Conservation (phyloP, 2,113 vertebrate genomes). For the Bagarius yarrelli region DNA sequence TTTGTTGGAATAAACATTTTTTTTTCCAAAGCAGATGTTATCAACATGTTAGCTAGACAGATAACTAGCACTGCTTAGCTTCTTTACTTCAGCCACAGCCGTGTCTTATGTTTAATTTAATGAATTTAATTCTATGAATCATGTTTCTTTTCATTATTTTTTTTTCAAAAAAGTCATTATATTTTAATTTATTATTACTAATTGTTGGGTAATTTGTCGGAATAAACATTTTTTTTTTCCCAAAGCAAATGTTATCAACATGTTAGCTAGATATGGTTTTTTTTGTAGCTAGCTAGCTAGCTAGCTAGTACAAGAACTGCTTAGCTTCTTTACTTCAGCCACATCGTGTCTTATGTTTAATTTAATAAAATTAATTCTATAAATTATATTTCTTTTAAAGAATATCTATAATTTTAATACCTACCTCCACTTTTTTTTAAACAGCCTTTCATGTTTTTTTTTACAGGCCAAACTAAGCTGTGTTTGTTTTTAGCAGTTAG, state of each 20-base stretch:
- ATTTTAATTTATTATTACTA: too few species aligned
- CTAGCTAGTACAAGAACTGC: neutral
- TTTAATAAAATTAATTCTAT: neutral
- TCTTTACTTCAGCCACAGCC: neutral
- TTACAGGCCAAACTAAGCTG: too few species aligned
- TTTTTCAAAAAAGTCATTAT: too few species aligned
- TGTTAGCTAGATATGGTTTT: neutral
- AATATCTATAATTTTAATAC: too few species aligned
- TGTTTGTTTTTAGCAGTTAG: neutral
- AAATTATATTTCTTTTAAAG: neutral
- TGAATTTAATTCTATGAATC: neutral
- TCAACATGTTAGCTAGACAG: neutral
- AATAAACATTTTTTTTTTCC: too few species aligned
- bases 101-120: neutral
- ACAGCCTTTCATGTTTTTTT: too few species aligned
- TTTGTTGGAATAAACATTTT: too few species aligned
- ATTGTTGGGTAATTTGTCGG: too few species aligned
- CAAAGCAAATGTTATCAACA: neutral
- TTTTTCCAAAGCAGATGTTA: neutral
- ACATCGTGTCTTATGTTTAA: neutral
- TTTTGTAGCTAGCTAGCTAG: neutral
- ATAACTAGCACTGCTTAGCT: neutral
- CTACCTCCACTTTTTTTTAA: too few species aligned
- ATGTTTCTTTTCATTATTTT: neutral
- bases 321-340: neutral